phyloP scores from a whole-genome alignment of 2,888 invertebrate species.

The Nymphalis c-album region DNA sequence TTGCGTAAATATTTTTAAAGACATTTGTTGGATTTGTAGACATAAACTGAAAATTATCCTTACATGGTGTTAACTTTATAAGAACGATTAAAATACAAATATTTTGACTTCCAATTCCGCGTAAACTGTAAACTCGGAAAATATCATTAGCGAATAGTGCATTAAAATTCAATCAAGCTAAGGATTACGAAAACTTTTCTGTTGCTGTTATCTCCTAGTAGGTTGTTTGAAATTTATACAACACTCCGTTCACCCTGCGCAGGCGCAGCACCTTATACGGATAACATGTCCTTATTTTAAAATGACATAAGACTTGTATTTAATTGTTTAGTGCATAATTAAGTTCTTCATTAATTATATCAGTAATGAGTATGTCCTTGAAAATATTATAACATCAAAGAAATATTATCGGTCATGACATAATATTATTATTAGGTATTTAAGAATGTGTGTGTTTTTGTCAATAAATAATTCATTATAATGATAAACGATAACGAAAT shows the following conservation, averaged over 20 bases:
- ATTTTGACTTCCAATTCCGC: not conserved
- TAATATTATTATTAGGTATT: not conserved
- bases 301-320: not conserved
- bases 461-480: not conserved
- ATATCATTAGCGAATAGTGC: slow-evolving; percentile 46
- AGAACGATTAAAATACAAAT: not conserved
- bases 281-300: not conserved
- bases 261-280: slow-evolving; percentile 24
- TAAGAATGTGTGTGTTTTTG: not conserved
- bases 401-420: not conserved
- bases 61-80: not conserved
- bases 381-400: not conserved
- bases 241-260: slow-evolving; percentile 29
- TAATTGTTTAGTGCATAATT: not conserved
- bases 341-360: not conserved
- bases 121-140: not conserved
- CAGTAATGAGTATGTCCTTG: not conserved
- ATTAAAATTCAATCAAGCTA: slow-evolving; percentile 65
- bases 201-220: slow-evolving; percentile 57
- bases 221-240: slow-evolving; percentile 59
- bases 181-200: slow-evolving; percentile 44
- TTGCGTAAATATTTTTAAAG: not conserved
- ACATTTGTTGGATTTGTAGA: not conserved
- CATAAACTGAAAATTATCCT: not conserved
- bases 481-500: not conserved